Evolutionary conservation across 1,140 invertebrate species (phyloP).

Genomic region (Orius insidiosus): DNA sequence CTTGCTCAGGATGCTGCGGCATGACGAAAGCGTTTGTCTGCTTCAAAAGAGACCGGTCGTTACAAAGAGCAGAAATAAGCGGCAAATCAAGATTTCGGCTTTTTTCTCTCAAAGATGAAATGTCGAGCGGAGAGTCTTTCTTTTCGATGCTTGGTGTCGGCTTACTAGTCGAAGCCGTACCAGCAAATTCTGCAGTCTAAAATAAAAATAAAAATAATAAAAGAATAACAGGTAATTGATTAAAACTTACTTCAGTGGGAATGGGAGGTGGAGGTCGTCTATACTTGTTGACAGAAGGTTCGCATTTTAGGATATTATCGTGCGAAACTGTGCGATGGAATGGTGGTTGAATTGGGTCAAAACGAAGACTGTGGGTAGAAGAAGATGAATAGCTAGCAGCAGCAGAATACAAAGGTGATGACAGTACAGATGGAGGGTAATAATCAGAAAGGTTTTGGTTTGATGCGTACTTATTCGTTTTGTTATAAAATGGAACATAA

Average conservation of each 20-base stretch:
- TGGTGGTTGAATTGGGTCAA: constrained; percentile 26
- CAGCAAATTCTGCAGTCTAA: not conserved
- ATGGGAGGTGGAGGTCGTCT: constrained; percentile 48
- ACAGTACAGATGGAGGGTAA: constrained; percentile 34
- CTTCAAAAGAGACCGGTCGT: constrained; percentile 66
- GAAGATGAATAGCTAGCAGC: constrained; percentile 30
- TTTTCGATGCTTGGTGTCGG: constrained; percentile 11
- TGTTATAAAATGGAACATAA: constrained; percentile 19
- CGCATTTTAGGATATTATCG: constrained; percentile 55
- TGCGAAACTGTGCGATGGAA: constrained; percentile 44
- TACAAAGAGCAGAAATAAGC: constrained; percentile 73
- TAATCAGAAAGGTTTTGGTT: constrained; percentile 21
- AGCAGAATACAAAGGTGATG: constrained; percentile 33
- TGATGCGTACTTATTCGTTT: constrained; percentile 21
- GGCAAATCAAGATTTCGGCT: constrained; percentile 74
- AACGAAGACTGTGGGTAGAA: constrained; percentile 30
- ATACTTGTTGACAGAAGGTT: constrained; percentile 15
- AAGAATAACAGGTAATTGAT: no score
- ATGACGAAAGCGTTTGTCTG: constrained; percentile 67
- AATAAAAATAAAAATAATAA: not conserved
- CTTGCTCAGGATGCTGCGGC: constrained; percentile 48
- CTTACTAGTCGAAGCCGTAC: constrained; percentile 4
- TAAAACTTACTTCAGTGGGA: constrained; percentile 35
- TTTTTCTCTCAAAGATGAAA: constrained; percentile 63
- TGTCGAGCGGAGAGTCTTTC: constrained; percentile 42